Conservation (phyloP, 2,113 vertebrate species). For the Ondatra zibethicus region DNA sequence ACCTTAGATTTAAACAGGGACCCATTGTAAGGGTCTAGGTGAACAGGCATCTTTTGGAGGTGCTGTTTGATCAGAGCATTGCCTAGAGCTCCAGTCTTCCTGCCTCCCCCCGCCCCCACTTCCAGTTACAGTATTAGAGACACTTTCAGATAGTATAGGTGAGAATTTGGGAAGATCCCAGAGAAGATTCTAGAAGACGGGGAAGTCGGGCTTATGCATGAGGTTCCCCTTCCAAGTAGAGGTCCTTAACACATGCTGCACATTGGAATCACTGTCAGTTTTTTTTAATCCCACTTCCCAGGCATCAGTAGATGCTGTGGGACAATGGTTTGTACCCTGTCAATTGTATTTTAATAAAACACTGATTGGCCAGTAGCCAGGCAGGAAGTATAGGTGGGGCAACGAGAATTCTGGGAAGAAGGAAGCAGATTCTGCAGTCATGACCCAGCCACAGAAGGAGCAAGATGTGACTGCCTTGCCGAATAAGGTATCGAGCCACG, state of each 20-base stretch:
- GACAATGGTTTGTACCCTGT: no score
- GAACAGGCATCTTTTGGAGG: neutral
- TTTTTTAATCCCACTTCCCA: neutral
- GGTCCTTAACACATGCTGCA: neutral
- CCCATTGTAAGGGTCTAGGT: neutral
- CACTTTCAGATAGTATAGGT: neutral
- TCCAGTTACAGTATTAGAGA: neutral
- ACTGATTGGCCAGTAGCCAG: no score
- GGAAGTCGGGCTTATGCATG: neutral
- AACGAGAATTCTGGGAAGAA: no score
- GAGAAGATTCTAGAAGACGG: neutral
- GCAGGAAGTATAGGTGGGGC: no score
- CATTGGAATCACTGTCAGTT: neutral
- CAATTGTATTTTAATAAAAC: no score
- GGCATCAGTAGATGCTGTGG: no score
- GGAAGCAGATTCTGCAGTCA: no score
- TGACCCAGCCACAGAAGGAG: no score
- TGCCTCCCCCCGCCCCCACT: neutral
- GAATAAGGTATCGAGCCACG: no score
- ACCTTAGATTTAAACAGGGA: neutral
- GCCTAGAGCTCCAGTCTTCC: neutral
- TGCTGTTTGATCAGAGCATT: neutral
- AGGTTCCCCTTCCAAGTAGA: neutral
- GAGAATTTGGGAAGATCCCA: neutral
- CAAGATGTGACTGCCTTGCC: no score